These are phyloP conservation scores for Chironomus tentans DNA, from an alignment of 2,888 invertebrate species.

Conservation along the genomic window DNA sequence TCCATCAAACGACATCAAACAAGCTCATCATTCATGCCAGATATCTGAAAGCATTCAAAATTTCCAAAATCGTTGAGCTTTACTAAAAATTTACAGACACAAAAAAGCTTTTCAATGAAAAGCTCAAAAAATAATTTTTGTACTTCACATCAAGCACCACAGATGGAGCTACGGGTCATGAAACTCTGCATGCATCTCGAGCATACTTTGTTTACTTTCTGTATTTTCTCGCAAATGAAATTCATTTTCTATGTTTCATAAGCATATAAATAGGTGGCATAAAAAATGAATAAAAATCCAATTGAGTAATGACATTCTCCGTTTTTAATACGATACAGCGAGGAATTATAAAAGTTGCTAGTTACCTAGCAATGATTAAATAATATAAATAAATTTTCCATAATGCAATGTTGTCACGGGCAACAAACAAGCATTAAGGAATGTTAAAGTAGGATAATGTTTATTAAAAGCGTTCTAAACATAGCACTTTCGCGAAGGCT, in stretches of 20 bases:
- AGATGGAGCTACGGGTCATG: too few relatives aligned
- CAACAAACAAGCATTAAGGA: not conserved
- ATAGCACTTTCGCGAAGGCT: not conserved
- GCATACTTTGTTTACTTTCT: not conserved
- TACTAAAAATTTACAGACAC: too few relatives aligned
- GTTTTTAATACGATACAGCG: not conserved
- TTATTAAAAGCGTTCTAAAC: not conserved
- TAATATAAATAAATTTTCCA: not conserved
- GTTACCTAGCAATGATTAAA: constrained; percentile 1
- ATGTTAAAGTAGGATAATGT: too few relatives aligned
- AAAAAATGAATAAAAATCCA: not conserved
- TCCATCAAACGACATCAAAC: too few relatives aligned
- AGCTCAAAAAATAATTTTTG: too few relatives aligned
- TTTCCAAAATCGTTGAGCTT: too few relatives aligned
- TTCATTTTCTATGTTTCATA: not conserved
- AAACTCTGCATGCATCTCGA: too few relatives aligned
- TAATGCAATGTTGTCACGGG: not conserved
- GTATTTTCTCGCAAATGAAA: not conserved
- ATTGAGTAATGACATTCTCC: not conserved
- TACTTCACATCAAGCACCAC: too few relatives aligned
- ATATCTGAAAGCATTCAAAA: too few relatives aligned
- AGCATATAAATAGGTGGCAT: not conserved
- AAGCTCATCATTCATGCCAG: too few relatives aligned
- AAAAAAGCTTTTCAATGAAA: too few relatives aligned
- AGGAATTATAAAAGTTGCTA: not conserved